phyloP scores from a whole-genome alignment of 2,888 invertebrate species.

The Sinopyrophorus schimmeli region DNA sequence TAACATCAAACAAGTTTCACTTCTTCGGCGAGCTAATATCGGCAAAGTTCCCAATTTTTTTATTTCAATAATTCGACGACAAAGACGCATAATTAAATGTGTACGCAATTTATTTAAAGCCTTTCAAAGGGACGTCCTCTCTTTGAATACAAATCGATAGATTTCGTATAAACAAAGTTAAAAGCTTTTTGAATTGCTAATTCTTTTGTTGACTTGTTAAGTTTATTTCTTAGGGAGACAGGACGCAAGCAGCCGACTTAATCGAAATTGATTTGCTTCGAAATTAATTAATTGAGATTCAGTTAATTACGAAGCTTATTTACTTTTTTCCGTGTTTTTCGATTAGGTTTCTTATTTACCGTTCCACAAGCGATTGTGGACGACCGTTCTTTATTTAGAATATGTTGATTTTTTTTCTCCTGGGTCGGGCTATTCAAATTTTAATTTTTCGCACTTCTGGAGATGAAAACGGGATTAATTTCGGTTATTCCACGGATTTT shows the following conservation, averaged over 20 bases:
- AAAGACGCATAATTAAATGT: no score
- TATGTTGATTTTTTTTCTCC: no score
- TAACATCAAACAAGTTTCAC: no score
- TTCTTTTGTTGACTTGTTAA: conserved; percentile 4
- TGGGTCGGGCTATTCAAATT: no score
- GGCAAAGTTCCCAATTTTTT: no score
- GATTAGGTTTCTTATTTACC: neutral
- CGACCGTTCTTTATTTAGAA: neutral
- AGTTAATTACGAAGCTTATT: conserved; percentile 5
- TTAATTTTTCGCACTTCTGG: no score
- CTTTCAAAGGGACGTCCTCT: no score
- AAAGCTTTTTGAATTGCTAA: conserved; percentile 2
- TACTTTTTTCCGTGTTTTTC: neutral
- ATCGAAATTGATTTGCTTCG: conserved; percentile 2
- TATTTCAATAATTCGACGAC: no score
- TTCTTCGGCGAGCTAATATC: no score
- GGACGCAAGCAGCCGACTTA: neutral
- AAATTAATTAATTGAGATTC: conserved; percentile 4
- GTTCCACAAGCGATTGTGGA: neutral
- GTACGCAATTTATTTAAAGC: no score
- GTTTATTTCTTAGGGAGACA: neutral
- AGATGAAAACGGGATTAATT: no score
- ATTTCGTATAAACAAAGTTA: conserved; percentile 1
- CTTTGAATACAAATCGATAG: conserved; percentile 2
- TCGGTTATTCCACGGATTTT: no score